Evolutionary conservation across 2,797 vertebrate genomes (phyloP), one percentile per base, ranked within the genome.

Genomic region (Diglossa cyanea): DNA sequence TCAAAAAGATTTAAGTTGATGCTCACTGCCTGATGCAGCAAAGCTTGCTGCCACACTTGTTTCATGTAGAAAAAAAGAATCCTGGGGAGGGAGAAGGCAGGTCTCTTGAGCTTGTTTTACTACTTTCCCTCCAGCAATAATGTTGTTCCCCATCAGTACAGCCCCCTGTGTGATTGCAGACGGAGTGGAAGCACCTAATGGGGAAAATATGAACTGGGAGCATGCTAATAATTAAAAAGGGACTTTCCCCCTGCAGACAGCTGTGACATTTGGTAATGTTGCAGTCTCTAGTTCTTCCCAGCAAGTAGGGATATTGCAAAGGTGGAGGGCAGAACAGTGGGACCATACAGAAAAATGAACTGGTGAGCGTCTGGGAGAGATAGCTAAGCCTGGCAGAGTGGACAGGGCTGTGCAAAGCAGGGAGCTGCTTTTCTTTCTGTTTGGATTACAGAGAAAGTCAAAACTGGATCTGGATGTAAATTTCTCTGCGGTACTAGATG

Each of bases 161-260:
- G 37, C 26, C 72, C 68, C 45, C 40, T 77, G 7, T 25, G 55
- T 24, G 44, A 82, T 3, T 79, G 54, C 81, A 78, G 71, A 35
- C 54, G 54, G 19, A 72, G 50, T 93, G 80, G 90, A 95, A 95
- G 90, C 57, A 77, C 54, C 88, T 93, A 89, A 91, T 9, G 18
- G 37, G 86, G 82, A 94, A 94, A 91, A 89, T 57, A 84, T 33
- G 44, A 95, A 86, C 72, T 62, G 47, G 65, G 76, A 95, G 66
- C 65, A 17, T 3, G 11, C 68, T 77, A 76, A 79, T 93, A 72
- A 88, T 90, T 90, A 50, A 72, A 76, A 82, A 76, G 92, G 94
- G 93, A 77, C 88, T 95, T 95, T 86, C 86, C 91, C 76, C 25
- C 20, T 61, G 40, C 44, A 74, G 62, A 86, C 91, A 87, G 85